Conservation (phyloP, 2,113 vertebrate genomes). For the Mesembrinibis cayennensis region DNA sequence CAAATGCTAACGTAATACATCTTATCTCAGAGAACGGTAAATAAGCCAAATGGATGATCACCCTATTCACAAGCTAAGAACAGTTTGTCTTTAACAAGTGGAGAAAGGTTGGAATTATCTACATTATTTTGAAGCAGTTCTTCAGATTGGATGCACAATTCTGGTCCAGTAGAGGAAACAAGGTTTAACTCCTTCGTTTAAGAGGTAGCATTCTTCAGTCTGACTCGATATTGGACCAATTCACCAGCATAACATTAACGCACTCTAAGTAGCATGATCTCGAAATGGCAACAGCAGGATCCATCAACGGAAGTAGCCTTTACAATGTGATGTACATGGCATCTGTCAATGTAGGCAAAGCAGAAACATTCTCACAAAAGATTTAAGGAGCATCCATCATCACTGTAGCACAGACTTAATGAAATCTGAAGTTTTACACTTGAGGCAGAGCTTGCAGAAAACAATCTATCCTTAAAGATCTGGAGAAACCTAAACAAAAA, state of each 20-base stretch:
- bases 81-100: neutral
- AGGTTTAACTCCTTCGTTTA: neutral
- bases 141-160: neutral
- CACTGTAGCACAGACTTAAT: neutral
- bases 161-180: neutral
- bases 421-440: neutral
- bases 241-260: neutral
- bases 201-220: neutral
- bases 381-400: neutral
- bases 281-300: neutral
- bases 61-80: neutral
- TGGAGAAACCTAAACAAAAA: slow-evolving; percentile 14
- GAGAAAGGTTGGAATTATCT: neutral
- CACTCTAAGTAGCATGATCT: neutral
- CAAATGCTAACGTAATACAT: neutral
- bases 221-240: neutral
- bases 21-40: neutral
- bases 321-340: neutral
- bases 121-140: slow-evolving; percentile 12
- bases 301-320: neutral
- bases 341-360: neutral
- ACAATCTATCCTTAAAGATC: slow-evolving; percentile 9
- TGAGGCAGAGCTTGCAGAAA: slow-evolving; percentile 35
- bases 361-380: neutral
- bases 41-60: neutral